Base-by-base conservation (phyloP, 1,140 invertebrate species). In the Drosophila pseudoananassae region DNA sequence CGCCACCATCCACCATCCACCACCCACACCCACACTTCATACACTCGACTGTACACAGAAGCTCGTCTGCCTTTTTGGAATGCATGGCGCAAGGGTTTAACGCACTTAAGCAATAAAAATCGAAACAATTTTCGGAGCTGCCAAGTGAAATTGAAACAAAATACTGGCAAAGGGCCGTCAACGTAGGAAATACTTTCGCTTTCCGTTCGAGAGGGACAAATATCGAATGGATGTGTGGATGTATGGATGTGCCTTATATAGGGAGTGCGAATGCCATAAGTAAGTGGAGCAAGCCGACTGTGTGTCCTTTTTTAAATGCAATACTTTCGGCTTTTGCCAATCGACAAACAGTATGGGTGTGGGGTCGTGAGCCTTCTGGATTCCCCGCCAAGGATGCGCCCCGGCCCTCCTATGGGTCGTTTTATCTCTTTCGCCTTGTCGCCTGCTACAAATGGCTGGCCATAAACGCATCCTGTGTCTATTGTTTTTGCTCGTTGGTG, bases 41-140 rank as follows among this genome's bases (percentile, higher is more conserved):
- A 43, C 40, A 43, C 40, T 43, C 40, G 15, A 15, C 14, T 31
- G n/a, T 31, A 7, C 52, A 60, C 40, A 50, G 25, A 38, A 43
- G 46, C 27, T 27, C 33, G 38, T 31, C 43, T 17, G 43, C 25
- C 23, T 68, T 54, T 60, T 79, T 68, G 78, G 72, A 76, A 78
- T 84, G 79, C 79, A 68, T 55, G 82, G 82, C 78, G 83, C 84
- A 83, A 87, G 83, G 84, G 83, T 79, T 88, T 88, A 88, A 88
- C 83, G 83, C 83, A 88, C 83, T 88, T 88, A 89, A 88, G 83
- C 83, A 88, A 89, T 88, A 88, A 88, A 88, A 88, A 83, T 88
- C 84, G 83, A 88, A 88, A 88, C 83, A 88, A 88, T 88, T 88
- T 82, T 87, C 83, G 75, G 72, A 68, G 83, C 71, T 89, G 84